Conservation (phyloP, 1,140 invertebrate genomes). For the Latrodectus geometricus region DNA sequence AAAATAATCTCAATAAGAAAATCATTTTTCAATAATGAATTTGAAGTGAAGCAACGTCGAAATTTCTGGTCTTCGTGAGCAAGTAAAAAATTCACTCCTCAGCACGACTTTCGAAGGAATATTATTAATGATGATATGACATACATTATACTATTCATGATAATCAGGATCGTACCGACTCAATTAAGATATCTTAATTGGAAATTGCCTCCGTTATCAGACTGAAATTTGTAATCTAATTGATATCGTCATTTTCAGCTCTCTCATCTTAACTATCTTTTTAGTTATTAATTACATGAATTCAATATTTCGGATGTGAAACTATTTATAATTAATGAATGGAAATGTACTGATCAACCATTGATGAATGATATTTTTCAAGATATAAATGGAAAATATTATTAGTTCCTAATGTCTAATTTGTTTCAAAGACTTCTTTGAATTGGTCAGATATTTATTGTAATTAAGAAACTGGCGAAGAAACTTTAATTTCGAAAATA, state of each 20-base stretch:
- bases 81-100: constrained; percentile 1
- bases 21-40: background rate
- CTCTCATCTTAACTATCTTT: background rate
- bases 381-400: too few relatives aligned
- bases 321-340: too few relatives aligned
- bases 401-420: too few relatives aligned
- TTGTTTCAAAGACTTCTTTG: too few relatives aligned
- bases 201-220: background rate
- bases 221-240: background rate
- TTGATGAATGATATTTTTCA: too few relatives aligned
- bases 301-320: too few relatives aligned
- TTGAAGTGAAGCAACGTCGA: background rate
- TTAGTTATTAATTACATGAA: background rate
- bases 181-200: constrained; percentile 32
- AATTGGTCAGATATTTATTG: too few relatives aligned
- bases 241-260: background rate
- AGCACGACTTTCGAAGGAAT: background rate
- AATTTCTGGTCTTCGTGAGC: background rate
- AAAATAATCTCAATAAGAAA: background rate
- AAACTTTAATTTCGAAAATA: too few relatives aligned
- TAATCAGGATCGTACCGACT: too few relatives aligned
- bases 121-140: background rate
- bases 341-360: too few relatives aligned
- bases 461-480: too few relatives aligned
- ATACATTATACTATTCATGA: too few relatives aligned